Evolutionary conservation across 2,888 invertebrate genomes (phyloP), one percentile per base, ranked within the genome.

Genomic region (Platycnemis pennipes): DNA sequence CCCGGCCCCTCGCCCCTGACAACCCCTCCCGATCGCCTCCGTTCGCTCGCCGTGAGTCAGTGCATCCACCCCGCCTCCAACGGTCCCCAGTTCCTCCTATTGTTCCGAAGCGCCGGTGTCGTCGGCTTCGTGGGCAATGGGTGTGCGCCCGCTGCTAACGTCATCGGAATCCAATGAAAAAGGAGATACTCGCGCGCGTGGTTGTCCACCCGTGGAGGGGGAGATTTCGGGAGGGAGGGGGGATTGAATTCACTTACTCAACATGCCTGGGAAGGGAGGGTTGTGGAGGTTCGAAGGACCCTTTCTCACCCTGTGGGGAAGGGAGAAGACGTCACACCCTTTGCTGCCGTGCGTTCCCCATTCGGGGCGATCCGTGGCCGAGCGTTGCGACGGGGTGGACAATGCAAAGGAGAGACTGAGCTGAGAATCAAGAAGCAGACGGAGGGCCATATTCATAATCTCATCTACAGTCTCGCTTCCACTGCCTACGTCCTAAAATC

Each of bases 321-420:
- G 42, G 19, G 37, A 0, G 86, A 1, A 53, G 88, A 8, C 53
- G 88, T 16, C n/a, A n/a, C n/a, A n/a, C n/a, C n/a, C 37, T 37
- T 4, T n/a, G 5, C 4, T 13, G 8, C 16, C 16, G 77, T 0
- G 69, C 37, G 77, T 2, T 37, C 37, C 53, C 56, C 13, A 56
- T 89, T 63, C 42, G 42, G 89, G 89, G 22, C 89, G 89, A 89
- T 53, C 89, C 89, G 22, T 56, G 56, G 89, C 26, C 56, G 56
- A 7, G 69, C 53, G 49, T 46, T n/a, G 53, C n/a, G 77, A 11
- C 1, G 89, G 46, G 45, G 22, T 77, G 87, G 46, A n/a, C 19
- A 56, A 22, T 37, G 45, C 31, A 37, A 16, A 7, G 37, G 11
- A 7, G 37, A 13, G 13, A 13, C 3, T 11, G 49, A 49, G 49